Percentiles rank a stretch among this genome's conserved stretches.
phyloP scores from a whole-genome alignment of 2,888 invertebrate species.

The Drosophila niveifrons region DNA sequence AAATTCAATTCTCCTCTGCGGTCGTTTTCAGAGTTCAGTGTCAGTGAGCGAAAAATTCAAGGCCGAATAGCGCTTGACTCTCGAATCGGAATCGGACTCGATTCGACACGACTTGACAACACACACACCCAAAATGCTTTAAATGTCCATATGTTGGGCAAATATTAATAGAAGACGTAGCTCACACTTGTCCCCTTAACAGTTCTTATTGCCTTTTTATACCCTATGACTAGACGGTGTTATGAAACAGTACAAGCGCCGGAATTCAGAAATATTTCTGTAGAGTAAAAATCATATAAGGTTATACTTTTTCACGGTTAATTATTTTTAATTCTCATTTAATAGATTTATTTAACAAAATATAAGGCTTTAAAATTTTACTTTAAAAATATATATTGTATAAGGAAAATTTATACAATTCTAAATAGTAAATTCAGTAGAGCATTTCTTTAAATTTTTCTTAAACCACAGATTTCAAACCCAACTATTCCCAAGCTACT shows the following conservation, averaged over 20 bases:
- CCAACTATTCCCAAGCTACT: conserved; percentile 12
- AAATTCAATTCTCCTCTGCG: conserved; percentile 40
- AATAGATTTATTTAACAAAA: not conserved
- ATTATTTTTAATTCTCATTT: conserved; percentile 1
- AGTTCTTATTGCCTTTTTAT: conserved; percentile 41
- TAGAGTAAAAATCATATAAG: too few species aligned
- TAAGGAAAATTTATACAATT: too few species aligned
- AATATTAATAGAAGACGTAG: conserved; percentile 50
- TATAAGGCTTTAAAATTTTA: too few species aligned
- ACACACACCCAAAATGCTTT: conserved; percentile 39
- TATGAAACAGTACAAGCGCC: too few species aligned
- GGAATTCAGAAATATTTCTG: too few species aligned
- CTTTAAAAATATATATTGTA: too few species aligned
- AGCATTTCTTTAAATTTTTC: too few species aligned
- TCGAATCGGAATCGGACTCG: conserved; percentile 29
- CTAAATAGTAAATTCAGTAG: too few species aligned
- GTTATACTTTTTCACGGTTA: too few species aligned
- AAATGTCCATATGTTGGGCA: conserved; percentile 65
- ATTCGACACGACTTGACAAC: conserved; percentile 13
- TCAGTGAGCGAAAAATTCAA: conserved; percentile 73
- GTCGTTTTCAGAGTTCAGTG: conserved; percentile 68
- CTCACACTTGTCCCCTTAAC: not conserved
- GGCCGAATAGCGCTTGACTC: conserved; percentile 56
- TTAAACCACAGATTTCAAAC: too few species aligned
- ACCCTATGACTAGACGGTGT: not conserved